These are phyloP conservation scores for Thunnus thynnus DNA, from an alignment of 2,113 vertebrate genomes.

Conservation along the genomic window DNA sequence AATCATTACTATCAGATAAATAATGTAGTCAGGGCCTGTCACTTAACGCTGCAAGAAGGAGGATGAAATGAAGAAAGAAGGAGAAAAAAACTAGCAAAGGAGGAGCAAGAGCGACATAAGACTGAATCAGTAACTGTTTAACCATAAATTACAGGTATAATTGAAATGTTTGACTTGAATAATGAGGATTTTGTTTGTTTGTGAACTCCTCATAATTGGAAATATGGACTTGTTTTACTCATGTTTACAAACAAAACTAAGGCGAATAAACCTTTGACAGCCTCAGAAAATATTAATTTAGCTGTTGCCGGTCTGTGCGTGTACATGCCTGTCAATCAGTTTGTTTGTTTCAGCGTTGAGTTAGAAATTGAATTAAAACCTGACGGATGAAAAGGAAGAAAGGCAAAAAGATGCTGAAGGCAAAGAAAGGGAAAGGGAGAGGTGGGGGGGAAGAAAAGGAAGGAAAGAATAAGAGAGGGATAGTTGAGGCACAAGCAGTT, in stretches of 20 bases:
- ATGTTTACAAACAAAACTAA: slow-evolving; percentile 9
- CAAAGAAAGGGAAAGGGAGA: no score
- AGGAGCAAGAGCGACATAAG: not conserved
- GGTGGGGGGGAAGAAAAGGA: no score
- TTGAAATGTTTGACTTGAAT: not conserved
- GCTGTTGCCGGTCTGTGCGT: not conserved
- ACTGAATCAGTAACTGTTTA: not conserved
- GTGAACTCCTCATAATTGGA: not conserved
- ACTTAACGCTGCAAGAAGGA: slow-evolving; percentile 26
- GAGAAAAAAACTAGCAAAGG: not conserved
- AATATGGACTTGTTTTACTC: not conserved
- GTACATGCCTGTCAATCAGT: no score
- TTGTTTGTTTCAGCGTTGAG: not conserved
- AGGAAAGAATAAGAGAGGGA: not conserved
- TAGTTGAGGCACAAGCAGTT: not conserved
- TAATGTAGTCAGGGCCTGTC: slow-evolving; percentile 66
- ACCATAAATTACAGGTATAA: not conserved
- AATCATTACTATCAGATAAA: slow-evolving; percentile 80
- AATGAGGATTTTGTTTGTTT: not conserved
- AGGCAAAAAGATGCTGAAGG: not conserved
- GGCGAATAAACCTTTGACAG: not conserved
- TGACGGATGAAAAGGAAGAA: not conserved
- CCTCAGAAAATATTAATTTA: not conserved
- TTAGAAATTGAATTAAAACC: slow-evolving; percentile 1
- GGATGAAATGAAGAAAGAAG: slow-evolving; percentile 21